A percentile compares a stretch with the other conserved stretches of the same genome.
phyloP scores from a whole-genome alignment of 92 coral and sea anemone species.

The Porites divaricata region DNA sequence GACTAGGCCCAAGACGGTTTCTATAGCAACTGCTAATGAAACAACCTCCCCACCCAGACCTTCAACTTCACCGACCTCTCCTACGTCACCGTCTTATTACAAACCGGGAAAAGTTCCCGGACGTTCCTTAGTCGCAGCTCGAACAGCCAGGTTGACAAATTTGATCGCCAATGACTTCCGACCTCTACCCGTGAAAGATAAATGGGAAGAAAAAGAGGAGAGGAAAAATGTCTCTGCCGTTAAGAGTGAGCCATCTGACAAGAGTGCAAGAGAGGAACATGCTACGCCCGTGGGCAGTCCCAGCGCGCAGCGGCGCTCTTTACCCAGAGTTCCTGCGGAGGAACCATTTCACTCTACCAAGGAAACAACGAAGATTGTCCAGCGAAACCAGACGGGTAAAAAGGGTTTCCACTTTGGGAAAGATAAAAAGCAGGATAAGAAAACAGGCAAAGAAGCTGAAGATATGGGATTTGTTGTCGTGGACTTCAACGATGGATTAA shows the following conservation, averaged over 20 bases:
- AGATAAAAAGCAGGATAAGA: slow-evolving; percentile 29
- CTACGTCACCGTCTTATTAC: slow-evolving; percentile 29
- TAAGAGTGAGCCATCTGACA: neutral
- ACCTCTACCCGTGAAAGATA: slow-evolving; percentile 51
- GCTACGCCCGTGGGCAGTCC: slow-evolving; percentile 51
- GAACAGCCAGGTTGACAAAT: slow-evolving; percentile 71
- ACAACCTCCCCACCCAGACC: slow-evolving; percentile 35
- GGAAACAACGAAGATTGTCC: slow-evolving; percentile 77
- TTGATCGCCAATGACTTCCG: slow-evolving; percentile 71
- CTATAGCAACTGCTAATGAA: slow-evolving; percentile 26
- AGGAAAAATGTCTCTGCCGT: slow-evolving; percentile 26
- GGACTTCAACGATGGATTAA: slow-evolving; percentile 51
- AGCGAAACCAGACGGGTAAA: slow-evolving; percentile 67
- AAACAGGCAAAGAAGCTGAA: slow-evolving; percentile 46
- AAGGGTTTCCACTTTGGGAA: slow-evolving; percentile 45
- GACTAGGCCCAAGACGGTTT: slow-evolving; percentile 26
- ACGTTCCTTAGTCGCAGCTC: slow-evolving; percentile 69
- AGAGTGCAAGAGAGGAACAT: slow-evolving; percentile 21
- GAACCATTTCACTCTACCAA: slow-evolving; percentile 84
- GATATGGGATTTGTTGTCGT: slow-evolving; percentile 77
- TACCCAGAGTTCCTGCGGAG: slow-evolving; percentile 75
- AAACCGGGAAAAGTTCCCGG: slow-evolving; percentile 33
- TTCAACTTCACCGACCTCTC: slow-evolving; percentile 44
- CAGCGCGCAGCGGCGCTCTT: slow-evolving; percentile 62
- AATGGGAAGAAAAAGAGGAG: slow-evolving; percentile 42